Conservation (phyloP, 2,113 vertebrate genomes). For the Tricholaema leucomelas region DNA sequence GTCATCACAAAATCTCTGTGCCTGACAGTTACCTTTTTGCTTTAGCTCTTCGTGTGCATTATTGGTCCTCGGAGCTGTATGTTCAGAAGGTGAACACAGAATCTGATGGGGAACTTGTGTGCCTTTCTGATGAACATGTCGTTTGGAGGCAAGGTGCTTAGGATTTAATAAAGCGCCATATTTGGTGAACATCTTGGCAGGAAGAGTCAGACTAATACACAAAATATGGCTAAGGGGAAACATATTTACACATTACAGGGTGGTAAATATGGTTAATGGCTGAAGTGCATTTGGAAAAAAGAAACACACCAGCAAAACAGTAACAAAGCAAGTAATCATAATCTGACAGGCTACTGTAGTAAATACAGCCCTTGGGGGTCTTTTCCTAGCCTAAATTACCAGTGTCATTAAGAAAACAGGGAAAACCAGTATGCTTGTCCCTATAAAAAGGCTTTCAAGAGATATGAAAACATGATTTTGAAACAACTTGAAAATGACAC, state of each 20-base stretch:
- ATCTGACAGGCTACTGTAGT: neutral
- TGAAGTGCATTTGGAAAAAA: neutral
- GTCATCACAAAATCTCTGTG: neutral
- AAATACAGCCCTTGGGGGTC: neutral
- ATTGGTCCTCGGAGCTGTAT: neutral
- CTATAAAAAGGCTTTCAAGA: neutral
- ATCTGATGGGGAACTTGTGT: neutral
- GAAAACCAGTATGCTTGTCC: neutral
- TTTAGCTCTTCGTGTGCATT: neutral
- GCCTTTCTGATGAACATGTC: neutral
- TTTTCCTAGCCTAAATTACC: neutral
- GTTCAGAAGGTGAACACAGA: neutral
- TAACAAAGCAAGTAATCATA: neutral
- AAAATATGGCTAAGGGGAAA: conserved; percentile 49
- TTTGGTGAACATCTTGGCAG: conserved; percentile 59
- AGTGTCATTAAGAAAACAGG: neutral
- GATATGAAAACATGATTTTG: neutral
- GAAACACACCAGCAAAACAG: neutral
- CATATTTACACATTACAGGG: conserved; percentile 22
- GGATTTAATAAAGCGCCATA: neutral
- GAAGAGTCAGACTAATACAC: conserved; percentile 36
- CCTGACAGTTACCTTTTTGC: neutral
- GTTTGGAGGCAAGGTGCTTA: conserved; percentile 8
- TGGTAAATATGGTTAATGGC: conserved; percentile 29
- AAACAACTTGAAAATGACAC: neutral